Base-by-base conservation (phyloP, 1,140 invertebrate species). In the Batillaria attramentaria region DNA sequence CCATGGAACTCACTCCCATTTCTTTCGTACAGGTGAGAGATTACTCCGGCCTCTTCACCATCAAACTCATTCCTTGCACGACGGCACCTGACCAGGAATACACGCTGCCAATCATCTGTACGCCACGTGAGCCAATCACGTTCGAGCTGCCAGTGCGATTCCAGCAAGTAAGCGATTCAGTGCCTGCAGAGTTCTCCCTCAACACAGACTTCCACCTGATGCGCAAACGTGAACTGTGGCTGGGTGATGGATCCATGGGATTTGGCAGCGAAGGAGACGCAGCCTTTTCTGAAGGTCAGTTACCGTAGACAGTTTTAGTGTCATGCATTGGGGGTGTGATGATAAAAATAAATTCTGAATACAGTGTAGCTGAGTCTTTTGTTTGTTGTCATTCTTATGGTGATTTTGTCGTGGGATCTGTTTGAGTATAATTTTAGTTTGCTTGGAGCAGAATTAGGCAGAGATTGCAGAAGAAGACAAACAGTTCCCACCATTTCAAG, bases 141-240 rank as follows among this genome's bases (percentile, higher is more conserved):
- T 92, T 92, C 83, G 86, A 89, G 60, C 85, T 92, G 24, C 87
- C 90, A 65, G 87, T 92, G 76, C 78, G 89, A 69, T 89, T 92
- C 78, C 91, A 92, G 81, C 91, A 91, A 81, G 87, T 91, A 65
- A 91, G 87, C 79, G 90, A 92, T 73, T 89, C 90, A 28, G 90
- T 91, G 20, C 85, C 91, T 5, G 79, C 86, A 1, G 80, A 88
- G 72, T 91, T 87, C 79, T 90, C 85, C 62, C 84, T 91, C 46
- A 87, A 91, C 74, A 90, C 90, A 0, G 82, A 90, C 20, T 89
- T 92, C 46, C 84, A 88, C 66, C 78, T 91, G 72, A 83, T 89
- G 79, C 72, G 86, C 42, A 88, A 90, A 46, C 84, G 85, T 73
- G 88, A 87, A 28, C 65, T 89, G n/a, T 91, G 90, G 90, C 74